These are phyloP conservation scores for Lasioglossum vierecki DNA, from an alignment of 2,888 invertebrate genomes.

Conservation along the genomic window DNA sequence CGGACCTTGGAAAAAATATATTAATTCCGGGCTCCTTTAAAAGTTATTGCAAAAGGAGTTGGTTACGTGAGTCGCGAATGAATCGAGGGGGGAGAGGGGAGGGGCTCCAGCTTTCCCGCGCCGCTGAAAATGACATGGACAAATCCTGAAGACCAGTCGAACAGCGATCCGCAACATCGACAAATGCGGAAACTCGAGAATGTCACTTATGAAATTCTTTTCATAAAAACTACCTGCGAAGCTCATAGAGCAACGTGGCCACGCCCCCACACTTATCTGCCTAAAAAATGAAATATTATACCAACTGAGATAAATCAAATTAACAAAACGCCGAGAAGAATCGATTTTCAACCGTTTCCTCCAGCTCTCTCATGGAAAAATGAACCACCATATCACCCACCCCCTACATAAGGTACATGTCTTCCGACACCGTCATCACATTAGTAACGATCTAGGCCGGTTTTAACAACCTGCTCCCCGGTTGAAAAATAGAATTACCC, in stretches of 20 bases:
- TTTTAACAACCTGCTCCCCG: slow-evolving; percentile 6
- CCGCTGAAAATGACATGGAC: slow-evolving; percentile 73
- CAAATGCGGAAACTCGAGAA: too few species aligned
- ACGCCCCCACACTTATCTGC: neutral
- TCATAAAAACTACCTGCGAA: neutral
- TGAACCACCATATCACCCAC: neutral
- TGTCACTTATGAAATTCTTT: too few species aligned
- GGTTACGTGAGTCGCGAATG: slow-evolving; percentile 20
- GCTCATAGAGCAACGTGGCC: neutral
- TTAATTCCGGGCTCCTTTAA: slow-evolving; percentile 72
- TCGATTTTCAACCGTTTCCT: neutral
- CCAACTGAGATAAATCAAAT: neutral
- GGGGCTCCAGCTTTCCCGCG: slow-evolving; percentile 65
- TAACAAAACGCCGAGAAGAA: neutral
- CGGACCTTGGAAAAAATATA: slow-evolving; percentile 64
- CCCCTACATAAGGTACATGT: too few species aligned
- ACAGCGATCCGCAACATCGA: too few species aligned
- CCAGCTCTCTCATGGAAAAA: neutral
- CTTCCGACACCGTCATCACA: neutral
- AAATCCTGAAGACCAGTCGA: slow-evolving; percentile 30
- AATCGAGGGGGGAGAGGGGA: neutral
- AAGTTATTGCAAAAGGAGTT: slow-evolving; percentile 76
- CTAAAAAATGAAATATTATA: neutral
- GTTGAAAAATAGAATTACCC: slow-evolving; percentile 12
- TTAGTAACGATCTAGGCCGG: neutral